Percentiles rank a stretch among this genome's conserved stretches.
These are phyloP conservation scores for Chloropsis hardwickii DNA, from an alignment of 2,113 vertebrate species.

Conservation along the genomic window DNA sequence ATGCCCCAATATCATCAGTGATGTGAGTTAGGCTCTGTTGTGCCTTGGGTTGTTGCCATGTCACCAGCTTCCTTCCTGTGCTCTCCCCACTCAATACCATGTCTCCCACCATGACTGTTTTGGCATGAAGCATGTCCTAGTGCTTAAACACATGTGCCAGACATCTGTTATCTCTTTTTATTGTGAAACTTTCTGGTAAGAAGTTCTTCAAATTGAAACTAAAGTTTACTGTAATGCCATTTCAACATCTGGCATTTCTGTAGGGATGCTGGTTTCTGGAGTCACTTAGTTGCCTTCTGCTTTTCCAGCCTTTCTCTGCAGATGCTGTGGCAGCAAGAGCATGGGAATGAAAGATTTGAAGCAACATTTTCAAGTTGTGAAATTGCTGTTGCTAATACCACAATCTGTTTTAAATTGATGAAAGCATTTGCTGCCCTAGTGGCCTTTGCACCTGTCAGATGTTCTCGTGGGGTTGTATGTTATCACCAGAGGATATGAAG, in stretches of 20 bases:
- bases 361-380: not conserved
- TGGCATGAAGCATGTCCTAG: not conserved
- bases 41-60: not conserved
- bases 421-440: not conserved
- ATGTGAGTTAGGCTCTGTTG: not conserved
- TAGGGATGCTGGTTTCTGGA: not conserved
- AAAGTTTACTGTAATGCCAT: not conserved
- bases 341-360: not conserved
- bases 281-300: not conserved
- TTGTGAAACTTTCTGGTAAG: not conserved
- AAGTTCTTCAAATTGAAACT: not conserved
- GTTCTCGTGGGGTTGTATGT: not conserved
- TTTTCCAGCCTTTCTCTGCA: not conserved
- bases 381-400: not conserved
- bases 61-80: not conserved
- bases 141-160: not conserved
- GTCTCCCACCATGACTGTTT: not conserved
- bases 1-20: fast-evolving
- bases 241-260: not conserved
- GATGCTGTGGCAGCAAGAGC: not conserved
- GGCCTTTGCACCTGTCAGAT: not conserved
- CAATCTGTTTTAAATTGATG: not conserved
- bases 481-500: not conserved
- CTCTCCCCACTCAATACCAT: fast-evolving
- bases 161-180: not conserved